Evolutionary conservation across 1,140 invertebrate genomes (phyloP).

Genomic region (Hydropsyche tenuis): DNA sequence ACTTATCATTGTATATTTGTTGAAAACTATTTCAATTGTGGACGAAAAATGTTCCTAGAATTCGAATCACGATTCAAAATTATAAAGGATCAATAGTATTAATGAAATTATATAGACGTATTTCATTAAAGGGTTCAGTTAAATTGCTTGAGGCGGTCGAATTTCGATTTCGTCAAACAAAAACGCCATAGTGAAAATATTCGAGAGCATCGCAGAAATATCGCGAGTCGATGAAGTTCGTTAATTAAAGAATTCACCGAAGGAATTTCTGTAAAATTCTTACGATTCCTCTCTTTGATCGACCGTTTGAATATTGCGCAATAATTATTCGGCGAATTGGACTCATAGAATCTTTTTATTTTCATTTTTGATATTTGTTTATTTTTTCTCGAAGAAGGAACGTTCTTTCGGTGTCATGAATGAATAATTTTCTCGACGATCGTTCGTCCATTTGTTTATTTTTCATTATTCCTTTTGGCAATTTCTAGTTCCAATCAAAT

Average conservation of each 20-base stretch:
- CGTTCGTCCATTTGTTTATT: constrained; percentile 1
- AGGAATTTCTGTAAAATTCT: constrained; percentile 19
- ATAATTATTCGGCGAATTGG: constrained; percentile 17
- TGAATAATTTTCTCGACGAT: neutral
- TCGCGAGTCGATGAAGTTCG: constrained; percentile 22
- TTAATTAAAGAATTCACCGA: constrained; percentile 23
- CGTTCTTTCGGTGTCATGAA: neutral
- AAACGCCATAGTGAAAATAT: neutral
- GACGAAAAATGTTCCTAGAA: too few relatives aligned
- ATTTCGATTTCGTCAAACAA: neutral
- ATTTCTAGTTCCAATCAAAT: constrained; percentile 37
- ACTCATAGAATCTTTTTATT: neutral
- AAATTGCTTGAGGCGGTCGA: too few relatives aligned
- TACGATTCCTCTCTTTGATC: constrained; percentile 22
- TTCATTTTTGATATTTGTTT: neutral
- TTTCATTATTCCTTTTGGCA: constrained; percentile 6
- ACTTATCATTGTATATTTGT: too few relatives aligned
- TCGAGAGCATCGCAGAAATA: constrained; percentile 3
- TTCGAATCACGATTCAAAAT: too few relatives aligned
- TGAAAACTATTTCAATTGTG: too few relatives aligned
- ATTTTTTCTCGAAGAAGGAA: neutral
- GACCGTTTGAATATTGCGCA: neutral
- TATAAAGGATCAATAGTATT: too few relatives aligned
- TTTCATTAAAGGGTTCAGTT: too few relatives aligned
- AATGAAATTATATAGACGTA: too few relatives aligned